Conservation (phyloP, 2,113 vertebrate genomes). For the Chamaetylas fuelleborni region DNA sequence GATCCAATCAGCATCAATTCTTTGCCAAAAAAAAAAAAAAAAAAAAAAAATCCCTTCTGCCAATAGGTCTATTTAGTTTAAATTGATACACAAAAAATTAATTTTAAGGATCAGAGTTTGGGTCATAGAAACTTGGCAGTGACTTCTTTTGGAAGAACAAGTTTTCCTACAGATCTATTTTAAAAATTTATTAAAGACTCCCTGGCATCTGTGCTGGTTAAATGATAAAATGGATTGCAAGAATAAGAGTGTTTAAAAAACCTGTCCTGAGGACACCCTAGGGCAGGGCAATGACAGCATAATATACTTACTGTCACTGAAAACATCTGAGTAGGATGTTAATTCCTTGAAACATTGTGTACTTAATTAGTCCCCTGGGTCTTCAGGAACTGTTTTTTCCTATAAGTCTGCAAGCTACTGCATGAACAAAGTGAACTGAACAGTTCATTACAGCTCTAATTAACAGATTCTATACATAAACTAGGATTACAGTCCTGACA, state of each 20-base stretch:
- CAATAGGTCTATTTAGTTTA: background rate
- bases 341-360: conserved; percentile 47
- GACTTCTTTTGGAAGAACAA: background rate
- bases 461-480: conserved; percentile 34
- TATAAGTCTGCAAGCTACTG: background rate
- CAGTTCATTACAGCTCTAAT: conserved; percentile 34
- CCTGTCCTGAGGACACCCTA: background rate
- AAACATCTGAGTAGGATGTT: conserved; percentile 37
- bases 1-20: background rate
- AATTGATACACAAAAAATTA: background rate
- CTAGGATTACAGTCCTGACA: conserved; percentile 1
- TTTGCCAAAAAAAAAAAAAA: background rate
- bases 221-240: background rate
- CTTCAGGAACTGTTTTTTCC: conserved; percentile 27
- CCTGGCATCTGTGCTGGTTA: background rate
- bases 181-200: background rate
- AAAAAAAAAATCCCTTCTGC: background rate
- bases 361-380: conserved; percentile 52
- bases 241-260: background rate
- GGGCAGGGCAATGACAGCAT: conserved; percentile 26
- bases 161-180: background rate
- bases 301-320: conserved; percentile 18
- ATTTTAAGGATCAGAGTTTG: background rate
- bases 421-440: conserved; percentile 19
- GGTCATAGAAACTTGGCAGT: background rate